A percentile compares a stretch with the other conserved stretches of the same genome.
These are phyloP conservation scores for Drosophila buzzatii DNA, from an alignment of 2,888 invertebrate genomes.

Conservation along the genomic window DNA sequence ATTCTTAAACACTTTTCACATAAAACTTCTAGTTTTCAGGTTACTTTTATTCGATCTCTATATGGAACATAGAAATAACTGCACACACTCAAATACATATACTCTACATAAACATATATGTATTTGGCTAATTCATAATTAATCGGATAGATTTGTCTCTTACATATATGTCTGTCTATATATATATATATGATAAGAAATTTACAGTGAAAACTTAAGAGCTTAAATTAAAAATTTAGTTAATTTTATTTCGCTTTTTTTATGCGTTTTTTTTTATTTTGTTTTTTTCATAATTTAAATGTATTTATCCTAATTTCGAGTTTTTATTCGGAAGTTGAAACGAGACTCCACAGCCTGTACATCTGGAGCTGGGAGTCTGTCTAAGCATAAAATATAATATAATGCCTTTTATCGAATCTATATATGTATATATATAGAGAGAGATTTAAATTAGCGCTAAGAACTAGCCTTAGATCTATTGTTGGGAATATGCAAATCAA, in stretches of 20 bases:
- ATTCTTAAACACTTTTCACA: constrained; percentile 61
- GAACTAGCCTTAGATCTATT: constrained; percentile 40
- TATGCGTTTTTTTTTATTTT: constrained; percentile 5
- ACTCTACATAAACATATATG: constrained; percentile 31
- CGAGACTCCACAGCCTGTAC: constrained; percentile 26
- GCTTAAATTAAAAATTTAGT: constrained; percentile 25
- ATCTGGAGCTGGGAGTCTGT: constrained; percentile 30
- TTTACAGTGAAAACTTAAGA: constrained; percentile 51
- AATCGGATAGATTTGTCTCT: constrained; percentile 51
- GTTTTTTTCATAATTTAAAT: constrained; percentile 47
- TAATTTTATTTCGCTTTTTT: constrained; percentile 8
- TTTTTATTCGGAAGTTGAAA: constrained; percentile 55
- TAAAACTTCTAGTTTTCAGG: constrained; percentile 52
- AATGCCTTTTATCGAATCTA: constrained; percentile 58
- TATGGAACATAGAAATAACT: constrained; percentile 51
- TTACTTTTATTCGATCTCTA: constrained; percentile 31
- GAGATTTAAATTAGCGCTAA: constrained; percentile 31
- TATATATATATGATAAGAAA: constrained; percentile 35
- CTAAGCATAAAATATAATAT: constrained; percentile 33
- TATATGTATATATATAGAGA: constrained; percentile 5
- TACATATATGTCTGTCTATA: constrained; percentile 28
- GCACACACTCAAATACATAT: constrained; percentile 23
- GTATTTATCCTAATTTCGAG: constrained; percentile 51
- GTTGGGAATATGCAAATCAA: constrained; percentile 65
- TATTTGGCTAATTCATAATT: constrained; percentile 30